Base-by-base conservation (phyloP, 1,140 invertebrate genomes). In the Maniola jurtina region DNA sequence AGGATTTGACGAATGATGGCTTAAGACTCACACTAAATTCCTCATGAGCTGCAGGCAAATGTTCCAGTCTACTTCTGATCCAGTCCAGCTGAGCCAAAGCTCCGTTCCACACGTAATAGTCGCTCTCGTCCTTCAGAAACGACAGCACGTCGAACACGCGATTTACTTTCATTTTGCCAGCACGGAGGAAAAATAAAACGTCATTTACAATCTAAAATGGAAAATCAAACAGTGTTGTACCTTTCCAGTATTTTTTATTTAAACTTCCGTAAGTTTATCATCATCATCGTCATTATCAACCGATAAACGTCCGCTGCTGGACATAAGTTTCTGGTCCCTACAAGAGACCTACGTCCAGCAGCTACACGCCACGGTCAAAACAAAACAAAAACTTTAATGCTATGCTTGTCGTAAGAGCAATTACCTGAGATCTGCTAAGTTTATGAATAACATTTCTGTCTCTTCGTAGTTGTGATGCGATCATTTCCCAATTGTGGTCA, bases 401-500 rank as follows among this genome's bases (percentile, higher is more conserved):
- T 25, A 25, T 25, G 25, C 25, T 25, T 25, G 25, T 25, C 25
- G 25, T 25, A 25, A 25, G 25, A 25, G 25, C 25, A 38, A 2
- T 68, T 73, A 90, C 89, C 82, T 96, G 95, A 0, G 95, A 96
- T 77, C 96, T 92, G 84, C 96, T 97, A 0, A 95, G 80, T 57
- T 92, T 92, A 71, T 94, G 92, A 61, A 90, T 77, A 36, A 96
- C 95, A 6, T 86, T 84, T 70, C 86, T 71, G 67, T 92, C 71
- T 0, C 73, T 72, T 0, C 85, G 80, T 6, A 96, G 80, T 11
- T 90, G 86, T 0, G 87, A 35, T 15, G 92, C 92, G 34, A 95
- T 92, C 35, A 90, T 88, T 58, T 93, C 77, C 96, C 96, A 97
- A 34, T 93, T 93, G 8, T 77, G 75, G 1, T 90, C 81, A 66